A percentile compares a stretch with the other conserved stretches of the same genome.
Conservation (phyloP, 2,113 vertebrate species). For the Phainopepla nitens region DNA sequence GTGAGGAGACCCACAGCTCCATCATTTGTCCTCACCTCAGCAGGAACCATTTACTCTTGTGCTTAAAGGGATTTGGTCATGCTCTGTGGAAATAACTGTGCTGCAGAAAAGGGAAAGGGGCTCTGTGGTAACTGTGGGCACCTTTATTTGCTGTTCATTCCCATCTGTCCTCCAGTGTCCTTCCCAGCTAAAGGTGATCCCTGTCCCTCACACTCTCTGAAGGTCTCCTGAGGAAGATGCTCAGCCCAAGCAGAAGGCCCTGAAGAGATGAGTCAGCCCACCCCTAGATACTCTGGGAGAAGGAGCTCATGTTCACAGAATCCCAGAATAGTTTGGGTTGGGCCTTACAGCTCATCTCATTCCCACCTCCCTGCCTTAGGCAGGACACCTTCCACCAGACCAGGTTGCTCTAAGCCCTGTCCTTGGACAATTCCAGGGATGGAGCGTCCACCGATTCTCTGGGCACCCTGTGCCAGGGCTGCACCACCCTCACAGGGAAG, state of each 20-base stretch:
- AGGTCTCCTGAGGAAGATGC: background rate
- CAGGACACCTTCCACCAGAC: background rate
- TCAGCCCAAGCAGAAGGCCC: background rate
- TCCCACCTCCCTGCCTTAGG: background rate
- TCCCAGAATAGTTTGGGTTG: background rate
- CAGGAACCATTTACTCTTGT: background rate
- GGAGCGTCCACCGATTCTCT: background rate
- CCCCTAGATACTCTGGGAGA: background rate
- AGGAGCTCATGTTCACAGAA: background rate
- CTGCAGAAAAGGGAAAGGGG: background rate
- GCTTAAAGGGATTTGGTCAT: background rate
- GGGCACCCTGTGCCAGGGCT: background rate
- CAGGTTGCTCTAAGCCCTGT: background rate
- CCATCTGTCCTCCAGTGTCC: background rate
- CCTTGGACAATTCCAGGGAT: background rate
- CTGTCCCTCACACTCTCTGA: background rate
- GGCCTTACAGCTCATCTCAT: background rate
- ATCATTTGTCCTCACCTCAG: background rate
- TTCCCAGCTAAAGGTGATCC: background rate
- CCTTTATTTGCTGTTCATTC: background rate
- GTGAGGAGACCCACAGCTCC: background rate
- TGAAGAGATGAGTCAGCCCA: background rate
- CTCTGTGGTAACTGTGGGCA: background rate
- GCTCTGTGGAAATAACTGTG: background rate
- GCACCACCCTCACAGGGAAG: fast-evolving